phyloP scores from a whole-genome alignment of 2,113 vertebrate species.

The Arenaria interpres region DNA sequence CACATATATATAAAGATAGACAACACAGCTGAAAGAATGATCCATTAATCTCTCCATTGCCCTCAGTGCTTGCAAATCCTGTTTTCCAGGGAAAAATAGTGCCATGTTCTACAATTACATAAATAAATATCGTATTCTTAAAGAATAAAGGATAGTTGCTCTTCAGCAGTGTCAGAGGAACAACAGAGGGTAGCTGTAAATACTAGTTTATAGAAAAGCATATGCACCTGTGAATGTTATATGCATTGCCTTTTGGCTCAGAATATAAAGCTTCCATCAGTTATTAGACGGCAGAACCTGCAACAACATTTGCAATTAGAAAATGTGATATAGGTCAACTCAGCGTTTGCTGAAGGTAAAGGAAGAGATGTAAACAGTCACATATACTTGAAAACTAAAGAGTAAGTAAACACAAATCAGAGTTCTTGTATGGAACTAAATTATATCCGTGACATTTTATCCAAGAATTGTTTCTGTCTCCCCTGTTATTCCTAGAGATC shows the following conservation, averaged over 20 bases:
- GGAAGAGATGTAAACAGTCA: neutral
- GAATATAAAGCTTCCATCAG: neutral
- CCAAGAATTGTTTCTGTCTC: constrained; percentile 36
- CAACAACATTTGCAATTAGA: constrained; percentile 9
- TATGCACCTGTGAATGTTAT: neutral
- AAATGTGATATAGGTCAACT: neutral
- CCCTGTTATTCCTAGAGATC: constrained; percentile 35
- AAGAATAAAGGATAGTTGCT: neutral
- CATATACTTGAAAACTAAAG: neutral
- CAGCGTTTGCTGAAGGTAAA: neutral
- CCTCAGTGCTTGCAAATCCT: neutral
- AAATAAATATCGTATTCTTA: neutral
- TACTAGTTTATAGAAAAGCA: neutral
- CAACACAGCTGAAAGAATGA: neutral
- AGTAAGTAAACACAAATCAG: constrained; percentile 7
- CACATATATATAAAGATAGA: neutral
- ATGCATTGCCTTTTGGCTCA: neutral
- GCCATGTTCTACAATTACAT: neutral
- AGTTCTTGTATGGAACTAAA: neutral
- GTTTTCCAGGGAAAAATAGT: neutral
- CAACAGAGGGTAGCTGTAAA: neutral
- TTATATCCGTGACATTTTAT: constrained; percentile 34
- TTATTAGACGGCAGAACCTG: constrained; percentile 19
- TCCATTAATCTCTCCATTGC: neutral
- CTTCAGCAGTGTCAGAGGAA: neutral